These are phyloP conservation scores for Apolygus lucorum DNA, from an alignment of 1,140 invertebrate species.

Conservation along the genomic window DNA sequence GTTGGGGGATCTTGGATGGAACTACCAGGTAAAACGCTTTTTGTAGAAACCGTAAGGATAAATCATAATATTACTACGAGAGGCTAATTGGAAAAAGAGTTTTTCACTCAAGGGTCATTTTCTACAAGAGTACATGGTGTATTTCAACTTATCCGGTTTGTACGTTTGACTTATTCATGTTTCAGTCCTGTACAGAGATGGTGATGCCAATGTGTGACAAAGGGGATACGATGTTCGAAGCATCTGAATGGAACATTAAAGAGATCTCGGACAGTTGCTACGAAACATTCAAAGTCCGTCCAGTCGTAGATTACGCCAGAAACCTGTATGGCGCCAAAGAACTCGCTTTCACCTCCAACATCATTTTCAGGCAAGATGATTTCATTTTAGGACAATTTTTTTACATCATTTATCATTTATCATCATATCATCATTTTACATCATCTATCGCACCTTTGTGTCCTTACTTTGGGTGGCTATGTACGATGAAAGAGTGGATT, in stretches of 20 bases:
- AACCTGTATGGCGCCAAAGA: constrained; percentile 73
- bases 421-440: no score
- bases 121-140: neutral
- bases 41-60: neutral
- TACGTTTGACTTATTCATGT: neutral
- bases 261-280: constrained; percentile 55
- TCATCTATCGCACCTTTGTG: no score
- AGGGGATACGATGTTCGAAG: constrained; percentile 79
- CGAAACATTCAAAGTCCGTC: constrained; percentile 56
- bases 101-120: neutral
- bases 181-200: constrained; percentile 87
- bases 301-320: constrained; percentile 55
- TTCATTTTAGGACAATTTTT: neutral
- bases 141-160: neutral
- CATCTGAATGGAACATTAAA: constrained; percentile 62
- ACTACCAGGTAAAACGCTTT: constrained; percentile 51
- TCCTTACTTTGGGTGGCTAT: no score
- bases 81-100: neutral
- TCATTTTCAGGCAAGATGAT: constrained; percentile 61
- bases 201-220: constrained; percentile 84
- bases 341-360: constrained; percentile 61
- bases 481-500: neutral
- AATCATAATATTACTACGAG: neutral
- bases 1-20: constrained; percentile 63
- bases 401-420: no score